phyloP scores from a whole-genome alignment of 2,113 vertebrate species.

The Salvator merianae region DNA sequence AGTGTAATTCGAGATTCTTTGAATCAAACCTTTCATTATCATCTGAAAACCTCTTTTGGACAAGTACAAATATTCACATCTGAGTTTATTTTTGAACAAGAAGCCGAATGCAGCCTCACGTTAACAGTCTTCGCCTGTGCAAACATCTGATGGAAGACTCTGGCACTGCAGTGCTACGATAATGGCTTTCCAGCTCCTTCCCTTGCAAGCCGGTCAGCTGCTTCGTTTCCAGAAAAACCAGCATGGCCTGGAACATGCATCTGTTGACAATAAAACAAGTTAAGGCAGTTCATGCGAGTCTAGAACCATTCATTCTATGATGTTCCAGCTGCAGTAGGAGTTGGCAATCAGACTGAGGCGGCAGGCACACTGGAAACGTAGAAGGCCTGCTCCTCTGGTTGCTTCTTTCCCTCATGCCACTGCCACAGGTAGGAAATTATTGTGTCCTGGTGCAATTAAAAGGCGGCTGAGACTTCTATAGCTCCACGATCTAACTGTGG shows the following conservation, averaged over 20 bases:
- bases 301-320: background rate
- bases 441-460: no score
- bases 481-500: no score
- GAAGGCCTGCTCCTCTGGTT: no score
- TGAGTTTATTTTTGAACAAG: background rate
- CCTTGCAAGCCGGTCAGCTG: constrained; percentile 89
- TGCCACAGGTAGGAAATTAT: no score
- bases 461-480: no score
- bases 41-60: background rate
- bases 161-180: constrained; percentile 11
- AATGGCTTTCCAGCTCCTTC: constrained; percentile 81
- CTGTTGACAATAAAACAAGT: constrained; percentile 66
- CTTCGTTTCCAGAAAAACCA: constrained; percentile 91
- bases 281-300: background rate
- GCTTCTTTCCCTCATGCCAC: no score
- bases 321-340: no score
- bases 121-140: background rate
- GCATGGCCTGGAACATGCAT: constrained; percentile 92
- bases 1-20: background rate
- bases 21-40: background rate
- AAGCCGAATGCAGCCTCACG: background rate
- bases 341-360: no score
- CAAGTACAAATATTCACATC: background rate
- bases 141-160: background rate
- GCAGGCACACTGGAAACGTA: no score